Conservation (phyloP, 1,140 invertebrate genomes). For the Bombyx mandarina region DNA sequence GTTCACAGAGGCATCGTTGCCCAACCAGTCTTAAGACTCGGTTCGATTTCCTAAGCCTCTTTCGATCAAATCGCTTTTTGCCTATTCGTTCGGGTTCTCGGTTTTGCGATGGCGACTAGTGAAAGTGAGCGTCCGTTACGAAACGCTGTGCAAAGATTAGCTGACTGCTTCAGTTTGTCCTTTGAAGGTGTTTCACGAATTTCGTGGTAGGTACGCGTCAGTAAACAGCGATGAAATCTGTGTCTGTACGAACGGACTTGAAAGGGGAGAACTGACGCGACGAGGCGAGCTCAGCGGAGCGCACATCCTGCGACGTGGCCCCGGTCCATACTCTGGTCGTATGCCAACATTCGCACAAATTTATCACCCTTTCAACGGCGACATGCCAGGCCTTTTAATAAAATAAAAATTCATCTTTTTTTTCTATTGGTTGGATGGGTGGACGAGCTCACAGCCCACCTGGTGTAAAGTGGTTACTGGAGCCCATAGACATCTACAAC, state of each 20-base stretch:
- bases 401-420: too few species aligned
- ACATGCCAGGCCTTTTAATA: too few species aligned
- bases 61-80: constrained; percentile 25
- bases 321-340: constrained; percentile 4
- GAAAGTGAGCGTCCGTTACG: constrained; percentile 29
- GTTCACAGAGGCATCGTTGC: constrained; percentile 32
- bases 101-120: constrained; percentile 23
- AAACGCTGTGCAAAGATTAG: constrained; percentile 9
- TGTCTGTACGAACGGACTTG: constrained; percentile 33
- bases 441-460: too few species aligned
- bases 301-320: constrained; percentile 57
- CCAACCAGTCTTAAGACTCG: constrained; percentile 27
- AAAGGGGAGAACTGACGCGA: constrained; percentile 50
- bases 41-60: constrained; percentile 29
- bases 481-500: too few species aligned
- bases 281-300: constrained; percentile 43
- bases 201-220: constrained; percentile 31
- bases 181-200: constrained; percentile 8
- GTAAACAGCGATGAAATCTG: constrained; percentile 52
- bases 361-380: neutral
- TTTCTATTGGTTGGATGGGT: too few species aligned
- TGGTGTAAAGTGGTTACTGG: too few species aligned
- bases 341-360: neutral
- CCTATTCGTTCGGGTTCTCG: constrained; percentile 17
- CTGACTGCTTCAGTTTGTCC: neutral